These are phyloP conservation scores for Natator depressus DNA, from an alignment of 2,113 vertebrate genomes.

Conservation along the genomic window DNA sequence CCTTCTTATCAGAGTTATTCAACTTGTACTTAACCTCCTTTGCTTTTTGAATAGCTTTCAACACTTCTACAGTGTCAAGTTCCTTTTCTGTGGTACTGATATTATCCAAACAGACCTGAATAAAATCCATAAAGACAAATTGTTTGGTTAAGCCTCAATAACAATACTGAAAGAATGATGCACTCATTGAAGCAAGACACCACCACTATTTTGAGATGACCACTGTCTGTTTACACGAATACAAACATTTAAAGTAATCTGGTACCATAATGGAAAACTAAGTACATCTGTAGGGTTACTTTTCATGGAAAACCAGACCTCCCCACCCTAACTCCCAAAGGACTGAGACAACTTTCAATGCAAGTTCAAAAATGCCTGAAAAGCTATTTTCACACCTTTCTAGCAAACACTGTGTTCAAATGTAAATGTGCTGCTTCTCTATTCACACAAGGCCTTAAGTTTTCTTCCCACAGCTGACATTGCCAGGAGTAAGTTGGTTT, in stretches of 20 bases:
- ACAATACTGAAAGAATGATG: background rate
- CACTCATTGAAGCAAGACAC: background rate
- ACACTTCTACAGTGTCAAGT: constrained; percentile 95
- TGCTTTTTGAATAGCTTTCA: constrained; percentile 99
- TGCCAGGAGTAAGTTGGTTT: rapidly evolving
- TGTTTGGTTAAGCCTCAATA: background rate
- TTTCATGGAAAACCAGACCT: background rate
- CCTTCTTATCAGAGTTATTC: constrained; percentile 90
- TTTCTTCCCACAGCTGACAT: rapidly evolving
- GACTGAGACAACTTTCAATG: rapidly evolving
- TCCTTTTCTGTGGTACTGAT: constrained; percentile 91
- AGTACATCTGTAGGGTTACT: background rate
- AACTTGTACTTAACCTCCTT: constrained; percentile 93
- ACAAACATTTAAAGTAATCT: background rate
- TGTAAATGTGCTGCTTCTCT: background rate
- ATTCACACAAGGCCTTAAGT: background rate
- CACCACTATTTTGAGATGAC: background rate
- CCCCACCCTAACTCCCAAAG: background rate
- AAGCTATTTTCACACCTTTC: background rate
- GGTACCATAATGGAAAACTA: background rate
- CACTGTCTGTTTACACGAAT: background rate
- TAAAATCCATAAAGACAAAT: background rate
- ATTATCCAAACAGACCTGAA: constrained; percentile 91
- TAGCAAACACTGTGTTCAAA: background rate
- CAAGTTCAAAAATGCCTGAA: background rate